Conservation (phyloP, 2,113 vertebrate species). For the Benthochromis sp. region DNA sequence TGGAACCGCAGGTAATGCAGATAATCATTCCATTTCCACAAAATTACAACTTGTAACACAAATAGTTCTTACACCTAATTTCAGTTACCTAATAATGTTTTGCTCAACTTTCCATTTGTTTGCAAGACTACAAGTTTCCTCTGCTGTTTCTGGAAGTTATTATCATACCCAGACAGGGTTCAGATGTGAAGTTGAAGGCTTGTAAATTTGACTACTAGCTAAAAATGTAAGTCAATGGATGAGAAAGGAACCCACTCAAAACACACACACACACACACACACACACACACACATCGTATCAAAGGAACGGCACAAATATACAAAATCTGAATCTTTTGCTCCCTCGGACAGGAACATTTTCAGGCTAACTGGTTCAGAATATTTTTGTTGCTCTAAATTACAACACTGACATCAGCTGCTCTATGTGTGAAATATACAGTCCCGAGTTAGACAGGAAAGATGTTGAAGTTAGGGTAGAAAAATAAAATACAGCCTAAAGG, state of each 20-base stretch:
- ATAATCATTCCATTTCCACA: neutral
- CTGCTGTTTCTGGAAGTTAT: neutral
- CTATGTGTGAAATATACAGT: neutral
- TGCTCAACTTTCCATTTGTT: neutral
- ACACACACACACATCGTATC: neutral
- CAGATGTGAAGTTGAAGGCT: neutral
- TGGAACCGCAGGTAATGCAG: fast-evolving
- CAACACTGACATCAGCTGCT: neutral
- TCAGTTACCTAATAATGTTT: neutral
- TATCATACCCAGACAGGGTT: neutral
- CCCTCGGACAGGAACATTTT: neutral
- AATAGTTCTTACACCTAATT: neutral
- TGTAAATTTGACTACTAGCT: neutral
- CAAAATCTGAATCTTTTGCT: neutral
- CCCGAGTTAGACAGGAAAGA: neutral
- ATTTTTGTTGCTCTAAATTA: neutral
- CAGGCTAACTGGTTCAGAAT: neutral
- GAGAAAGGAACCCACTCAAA: neutral
- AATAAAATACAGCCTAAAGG: neutral
- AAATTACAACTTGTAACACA: neutral
- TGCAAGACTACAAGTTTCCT: neutral
- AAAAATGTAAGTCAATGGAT: neutral
- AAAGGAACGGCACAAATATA: fast-evolving
- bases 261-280: neutral
- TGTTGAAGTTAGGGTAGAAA: neutral